Conservation (phyloP, 1,140 invertebrate species). For the Venustaconcha ellipsiformis region DNA sequence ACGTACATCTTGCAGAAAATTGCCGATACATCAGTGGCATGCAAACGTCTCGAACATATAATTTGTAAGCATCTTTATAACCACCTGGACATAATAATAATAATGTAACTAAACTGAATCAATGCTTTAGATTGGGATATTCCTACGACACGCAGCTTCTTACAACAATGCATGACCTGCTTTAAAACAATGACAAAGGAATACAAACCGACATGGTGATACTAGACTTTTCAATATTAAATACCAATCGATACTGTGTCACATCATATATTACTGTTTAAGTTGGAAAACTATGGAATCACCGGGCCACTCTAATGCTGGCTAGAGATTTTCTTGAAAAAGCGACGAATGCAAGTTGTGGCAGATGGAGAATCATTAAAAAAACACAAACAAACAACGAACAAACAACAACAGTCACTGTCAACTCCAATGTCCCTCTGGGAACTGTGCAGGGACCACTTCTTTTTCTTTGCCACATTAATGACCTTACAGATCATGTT, state of each 20-base stretch:
- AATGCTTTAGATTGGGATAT: not conserved
- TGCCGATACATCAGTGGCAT: too few species aligned
- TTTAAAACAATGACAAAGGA: too few species aligned
- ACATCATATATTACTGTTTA: not conserved
- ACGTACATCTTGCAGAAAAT: too few species aligned
- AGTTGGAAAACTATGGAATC: not conserved
- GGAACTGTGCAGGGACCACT: not conserved
- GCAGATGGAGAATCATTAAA: not conserved
- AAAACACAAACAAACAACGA: too few species aligned
- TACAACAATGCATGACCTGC: too few species aligned
- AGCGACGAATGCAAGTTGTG: not conserved
- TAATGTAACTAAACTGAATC: too few species aligned
- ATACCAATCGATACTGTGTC: not conserved
- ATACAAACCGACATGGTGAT: not conserved
- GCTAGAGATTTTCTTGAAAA: not conserved
- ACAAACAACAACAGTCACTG: too few species aligned
- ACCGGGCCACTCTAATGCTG: not conserved
- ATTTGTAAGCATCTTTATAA: too few species aligned
- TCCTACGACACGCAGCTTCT: not conserved
- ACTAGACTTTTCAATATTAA: not conserved
- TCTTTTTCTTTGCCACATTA: conserved; percentile 25
- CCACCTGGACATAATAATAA: too few species aligned
- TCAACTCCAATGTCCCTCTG: not conserved
- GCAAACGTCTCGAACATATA: too few species aligned
- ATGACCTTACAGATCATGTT: conserved; percentile 26